These are phyloP conservation scores for Ectemnius continuus DNA, from an alignment of 2,888 invertebrate species.

Conservation along the genomic window DNA sequence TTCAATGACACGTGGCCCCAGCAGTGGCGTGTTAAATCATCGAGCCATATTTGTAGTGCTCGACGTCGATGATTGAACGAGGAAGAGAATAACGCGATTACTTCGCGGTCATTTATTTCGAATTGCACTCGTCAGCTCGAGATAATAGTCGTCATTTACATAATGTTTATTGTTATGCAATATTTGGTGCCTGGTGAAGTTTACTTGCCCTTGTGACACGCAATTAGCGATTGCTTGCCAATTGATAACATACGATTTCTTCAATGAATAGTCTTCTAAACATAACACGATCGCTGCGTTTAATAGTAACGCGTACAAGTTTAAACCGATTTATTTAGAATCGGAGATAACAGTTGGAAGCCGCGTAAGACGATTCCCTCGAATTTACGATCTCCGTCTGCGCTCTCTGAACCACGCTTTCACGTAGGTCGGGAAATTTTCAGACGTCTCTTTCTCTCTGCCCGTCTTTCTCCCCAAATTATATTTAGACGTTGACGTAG, in stretches of 20 bases:
- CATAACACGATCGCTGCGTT: too few relatives aligned
- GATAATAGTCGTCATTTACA: neutral
- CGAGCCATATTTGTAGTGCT: neutral
- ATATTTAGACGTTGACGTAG: conserved; percentile 68
- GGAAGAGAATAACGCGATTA: too few relatives aligned
- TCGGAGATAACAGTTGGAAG: too few relatives aligned
- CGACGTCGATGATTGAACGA: neutral
- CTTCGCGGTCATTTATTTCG: neutral
- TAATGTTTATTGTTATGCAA: conserved; percentile 3
- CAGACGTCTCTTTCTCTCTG: conserved; percentile 26
- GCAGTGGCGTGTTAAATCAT: neutral
- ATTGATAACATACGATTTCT: too few relatives aligned
- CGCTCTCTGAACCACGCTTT: conserved; percentile 30
- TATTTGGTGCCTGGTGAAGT: too few relatives aligned
- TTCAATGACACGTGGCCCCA: too few relatives aligned
- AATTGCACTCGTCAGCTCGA: neutral
- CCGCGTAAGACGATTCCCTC: neutral
- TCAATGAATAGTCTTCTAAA: too few relatives aligned
- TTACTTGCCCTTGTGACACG: too few relatives aligned
- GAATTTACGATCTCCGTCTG: neutral
- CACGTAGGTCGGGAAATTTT: conserved; percentile 61
- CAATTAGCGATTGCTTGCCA: too few relatives aligned
- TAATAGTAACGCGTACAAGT: too few relatives aligned
- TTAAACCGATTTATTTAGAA: too few relatives aligned
- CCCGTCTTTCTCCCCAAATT: conserved; percentile 43